phyloP scores from a whole-genome alignment of 2,888 invertebrate genomes.

The Lumbricus terrestris region DNA sequence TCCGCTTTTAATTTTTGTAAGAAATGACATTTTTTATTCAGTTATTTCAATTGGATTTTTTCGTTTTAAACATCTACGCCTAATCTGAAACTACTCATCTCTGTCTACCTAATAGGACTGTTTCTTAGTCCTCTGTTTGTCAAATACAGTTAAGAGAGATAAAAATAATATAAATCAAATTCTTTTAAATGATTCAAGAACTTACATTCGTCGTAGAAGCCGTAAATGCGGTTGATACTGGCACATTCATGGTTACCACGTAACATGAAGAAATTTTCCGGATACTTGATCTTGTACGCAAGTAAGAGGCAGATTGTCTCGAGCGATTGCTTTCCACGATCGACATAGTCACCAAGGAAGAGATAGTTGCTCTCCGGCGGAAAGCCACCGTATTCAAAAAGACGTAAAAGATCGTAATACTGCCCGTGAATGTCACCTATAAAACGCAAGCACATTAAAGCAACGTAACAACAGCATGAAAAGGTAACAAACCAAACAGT shows the following conservation, averaged over 20 bases:
- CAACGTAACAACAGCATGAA: neutral
- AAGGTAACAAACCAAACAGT: neutral
- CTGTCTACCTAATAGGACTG: no score
- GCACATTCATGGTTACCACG: slow-evolving; percentile 66
- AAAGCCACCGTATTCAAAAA: slow-evolving; percentile 98
- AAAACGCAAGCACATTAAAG: slow-evolving; percentile 31
- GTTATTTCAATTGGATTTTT: no score
- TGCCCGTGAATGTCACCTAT: slow-evolving; percentile 97
- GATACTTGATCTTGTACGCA: slow-evolving; percentile 81
- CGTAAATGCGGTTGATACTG: slow-evolving; percentile 86
- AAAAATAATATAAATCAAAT: neutral
- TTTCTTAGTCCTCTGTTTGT: neutral
- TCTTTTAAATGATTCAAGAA: slow-evolving; percentile 56
- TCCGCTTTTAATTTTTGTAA: no score
- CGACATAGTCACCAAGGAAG: slow-evolving; percentile 94
- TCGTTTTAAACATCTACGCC: no score
- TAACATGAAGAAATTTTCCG: slow-evolving; percentile 74
- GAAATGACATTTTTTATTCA: no score
- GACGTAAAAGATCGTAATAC: slow-evolving; percentile 92
- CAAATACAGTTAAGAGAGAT: neutral
- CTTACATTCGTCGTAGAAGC: slow-evolving; percentile 97
- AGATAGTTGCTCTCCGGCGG: slow-evolving; percentile 98
- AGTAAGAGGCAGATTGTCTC: slow-evolving; percentile 91
- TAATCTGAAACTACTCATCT: no score
- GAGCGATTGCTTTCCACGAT: slow-evolving; percentile 92